Conservation (phyloP, 1,140 invertebrate genomes). For the Nasonia giraulti region DNA sequence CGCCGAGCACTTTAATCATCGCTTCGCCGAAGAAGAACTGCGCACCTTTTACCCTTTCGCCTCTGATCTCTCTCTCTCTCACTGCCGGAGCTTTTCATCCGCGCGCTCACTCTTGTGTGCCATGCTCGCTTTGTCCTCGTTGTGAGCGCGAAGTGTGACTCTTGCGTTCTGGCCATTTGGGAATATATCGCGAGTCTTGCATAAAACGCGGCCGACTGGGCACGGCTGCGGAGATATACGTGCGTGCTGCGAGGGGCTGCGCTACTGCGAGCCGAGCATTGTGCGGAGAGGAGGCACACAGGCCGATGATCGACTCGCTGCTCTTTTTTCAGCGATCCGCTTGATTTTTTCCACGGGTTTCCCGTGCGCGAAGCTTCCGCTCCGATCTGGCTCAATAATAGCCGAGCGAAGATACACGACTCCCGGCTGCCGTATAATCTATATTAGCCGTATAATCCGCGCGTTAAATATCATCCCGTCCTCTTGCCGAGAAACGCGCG, state of each 20-base stretch:
- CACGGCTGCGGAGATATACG: background rate
- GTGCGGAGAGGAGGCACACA: background rate
- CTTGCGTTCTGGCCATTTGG: conserved; percentile 51
- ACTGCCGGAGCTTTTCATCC: conserved; percentile 50
- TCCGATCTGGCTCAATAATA: background rate
- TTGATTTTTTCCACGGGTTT: no score
- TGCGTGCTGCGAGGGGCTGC: background rate
- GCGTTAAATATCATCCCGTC: conserved; percentile 10
- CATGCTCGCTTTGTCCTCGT: conserved; percentile 37
- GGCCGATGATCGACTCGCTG: background rate
- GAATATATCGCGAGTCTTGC: conserved; percentile 44
- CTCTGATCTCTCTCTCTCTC: conserved; percentile 62
- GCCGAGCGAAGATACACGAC: no score
- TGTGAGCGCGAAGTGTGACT: conserved; percentile 4
- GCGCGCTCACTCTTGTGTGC: background rate
- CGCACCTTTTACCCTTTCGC: conserved; percentile 62
- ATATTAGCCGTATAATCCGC: background rate
- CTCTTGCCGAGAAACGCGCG: conserved; percentile 10
- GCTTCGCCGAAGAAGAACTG: conserved; percentile 50
- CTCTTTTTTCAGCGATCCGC: no score
- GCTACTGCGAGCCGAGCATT: background rate
- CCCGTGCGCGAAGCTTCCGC: no score
- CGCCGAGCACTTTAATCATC: conserved; percentile 70
- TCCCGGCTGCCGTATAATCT: no score
- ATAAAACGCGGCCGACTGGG: conserved; percentile 27